Evolutionary conservation across 2,113 vertebrate species (phyloP).

Genomic region (Smithornis capensis): DNA sequence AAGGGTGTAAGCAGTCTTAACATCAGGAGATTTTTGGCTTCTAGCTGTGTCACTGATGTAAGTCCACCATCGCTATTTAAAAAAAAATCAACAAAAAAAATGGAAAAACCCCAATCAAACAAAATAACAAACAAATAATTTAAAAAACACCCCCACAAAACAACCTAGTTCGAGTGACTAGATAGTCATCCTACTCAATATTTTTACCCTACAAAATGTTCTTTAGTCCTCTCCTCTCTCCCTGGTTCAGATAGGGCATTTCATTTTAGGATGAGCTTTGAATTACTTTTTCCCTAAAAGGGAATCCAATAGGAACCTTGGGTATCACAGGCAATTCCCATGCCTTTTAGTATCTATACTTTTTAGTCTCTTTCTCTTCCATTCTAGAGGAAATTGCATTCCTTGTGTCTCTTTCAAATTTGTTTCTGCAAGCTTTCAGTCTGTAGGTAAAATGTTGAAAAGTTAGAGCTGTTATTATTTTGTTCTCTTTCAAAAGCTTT

Average conservation of each 20-base stretch:
- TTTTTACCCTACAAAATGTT: background rate
- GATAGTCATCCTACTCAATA: background rate
- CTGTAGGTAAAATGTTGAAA: background rate
- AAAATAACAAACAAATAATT: background rate
- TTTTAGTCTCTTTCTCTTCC: background rate
- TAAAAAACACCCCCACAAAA: background rate
- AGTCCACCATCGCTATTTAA: background rate
- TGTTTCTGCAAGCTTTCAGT: background rate
- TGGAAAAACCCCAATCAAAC: rapidly evolving
- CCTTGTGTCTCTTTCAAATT: background rate
- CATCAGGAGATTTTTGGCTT: background rate
- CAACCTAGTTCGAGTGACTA: background rate
- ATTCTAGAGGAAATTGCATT: background rate
- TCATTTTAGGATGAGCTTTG: background rate
- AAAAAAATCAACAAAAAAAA: background rate
- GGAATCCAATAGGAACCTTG: background rate
- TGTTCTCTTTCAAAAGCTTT: background rate
- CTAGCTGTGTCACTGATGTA: background rate
- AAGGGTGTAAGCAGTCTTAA: background rate
- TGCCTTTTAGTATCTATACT: background rate
- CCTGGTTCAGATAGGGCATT: background rate
- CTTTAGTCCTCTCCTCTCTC: background rate
- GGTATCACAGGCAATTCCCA: background rate
- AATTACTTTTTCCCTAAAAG: background rate
- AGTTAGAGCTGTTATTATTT: background rate